Conservation (phyloP, 1,140 invertebrate genomes). For the Homalodisca vitripennis region DNA sequence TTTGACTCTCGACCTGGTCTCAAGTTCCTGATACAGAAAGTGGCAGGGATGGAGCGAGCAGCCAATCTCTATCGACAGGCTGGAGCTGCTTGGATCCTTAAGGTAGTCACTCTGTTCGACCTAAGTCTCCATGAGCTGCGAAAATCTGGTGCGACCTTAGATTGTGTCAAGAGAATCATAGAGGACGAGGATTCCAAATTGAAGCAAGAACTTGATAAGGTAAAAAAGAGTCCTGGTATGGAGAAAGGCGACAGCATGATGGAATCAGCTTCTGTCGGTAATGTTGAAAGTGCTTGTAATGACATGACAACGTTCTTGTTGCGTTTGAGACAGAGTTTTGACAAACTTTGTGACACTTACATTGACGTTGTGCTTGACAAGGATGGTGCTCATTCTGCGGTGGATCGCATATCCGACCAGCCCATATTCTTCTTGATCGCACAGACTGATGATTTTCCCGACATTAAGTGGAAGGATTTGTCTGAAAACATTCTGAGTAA, state of each 20-base stretch:
- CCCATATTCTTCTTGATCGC: constrained; percentile 64
- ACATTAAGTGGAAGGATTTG: constrained; percentile 48
- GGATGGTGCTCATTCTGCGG: constrained; percentile 54
- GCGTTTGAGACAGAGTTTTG: constrained; percentile 53
- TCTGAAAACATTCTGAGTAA: constrained; percentile 25
- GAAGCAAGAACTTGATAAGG: constrained; percentile 25
- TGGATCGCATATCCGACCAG: constrained; percentile 58
- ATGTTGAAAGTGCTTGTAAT: constrained; percentile 27
- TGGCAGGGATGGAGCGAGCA: constrained; percentile 80
- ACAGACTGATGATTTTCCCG: constrained; percentile 60
- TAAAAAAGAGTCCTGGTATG: constrained; percentile 52
- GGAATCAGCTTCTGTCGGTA: not conserved
- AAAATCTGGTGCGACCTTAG: constrained; percentile 58
- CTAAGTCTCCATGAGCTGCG: constrained; percentile 66
- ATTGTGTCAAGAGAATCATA: constrained; percentile 64
- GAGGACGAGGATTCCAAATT: constrained; percentile 48
- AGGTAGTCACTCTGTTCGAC: constrained; percentile 83
- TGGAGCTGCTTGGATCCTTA: constrained; percentile 87
- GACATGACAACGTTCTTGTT: constrained; percentile 44
- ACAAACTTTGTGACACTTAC: constrained; percentile 61
- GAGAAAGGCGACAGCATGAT: constrained; percentile 46
- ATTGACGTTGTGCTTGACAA: constrained; percentile 59
- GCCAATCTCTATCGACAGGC: constrained; percentile 92
- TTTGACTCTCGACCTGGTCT: constrained; percentile 87
- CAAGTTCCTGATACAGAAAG: constrained; percentile 92